Percentiles rank a stretch among this genome's conserved stretches.
phyloP scores from a whole-genome alignment of 1,140 invertebrate genomes.

The Drosophila ercepeae region DNA sequence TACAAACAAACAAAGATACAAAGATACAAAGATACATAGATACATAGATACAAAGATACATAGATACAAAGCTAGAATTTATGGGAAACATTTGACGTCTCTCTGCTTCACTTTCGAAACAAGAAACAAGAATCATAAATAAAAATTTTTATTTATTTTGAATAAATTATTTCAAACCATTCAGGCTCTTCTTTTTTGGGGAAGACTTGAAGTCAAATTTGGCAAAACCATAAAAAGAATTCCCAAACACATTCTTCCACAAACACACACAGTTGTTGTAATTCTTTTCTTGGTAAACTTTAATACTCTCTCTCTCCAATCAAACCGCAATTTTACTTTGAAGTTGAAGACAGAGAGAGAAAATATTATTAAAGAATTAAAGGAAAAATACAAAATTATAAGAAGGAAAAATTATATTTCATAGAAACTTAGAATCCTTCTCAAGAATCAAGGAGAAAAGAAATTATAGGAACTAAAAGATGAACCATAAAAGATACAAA shows the following conservation, averaged over 20 bases:
- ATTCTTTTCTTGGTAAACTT: constrained; percentile 5
- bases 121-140: neutral
- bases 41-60: constrained; percentile 9
- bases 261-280: constrained; percentile 1
- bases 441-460: no score
- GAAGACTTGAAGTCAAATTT: neutral
- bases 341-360: neutral
- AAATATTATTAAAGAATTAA: neutral
- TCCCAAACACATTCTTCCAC: constrained; percentile 1
- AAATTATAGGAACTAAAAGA: no score
- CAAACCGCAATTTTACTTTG: neutral
- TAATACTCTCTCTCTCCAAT: neutral
- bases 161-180: neutral
- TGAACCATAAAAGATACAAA: no score
- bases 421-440: no score
- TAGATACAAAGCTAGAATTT: constrained; percentile 1
- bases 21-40: neutral
- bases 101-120: no score
- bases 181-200: neutral
- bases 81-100: neutral
- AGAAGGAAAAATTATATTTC: neutral
- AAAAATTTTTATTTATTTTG: neutral
- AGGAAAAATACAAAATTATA: neutral
- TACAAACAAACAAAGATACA: neutral
- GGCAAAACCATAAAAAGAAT: neutral